Evolutionary conservation across 2,888 invertebrate genomes (phyloP), one percentile per base, ranked within the genome.

Genomic region (Lordiphosa fenestrarum): DNA sequence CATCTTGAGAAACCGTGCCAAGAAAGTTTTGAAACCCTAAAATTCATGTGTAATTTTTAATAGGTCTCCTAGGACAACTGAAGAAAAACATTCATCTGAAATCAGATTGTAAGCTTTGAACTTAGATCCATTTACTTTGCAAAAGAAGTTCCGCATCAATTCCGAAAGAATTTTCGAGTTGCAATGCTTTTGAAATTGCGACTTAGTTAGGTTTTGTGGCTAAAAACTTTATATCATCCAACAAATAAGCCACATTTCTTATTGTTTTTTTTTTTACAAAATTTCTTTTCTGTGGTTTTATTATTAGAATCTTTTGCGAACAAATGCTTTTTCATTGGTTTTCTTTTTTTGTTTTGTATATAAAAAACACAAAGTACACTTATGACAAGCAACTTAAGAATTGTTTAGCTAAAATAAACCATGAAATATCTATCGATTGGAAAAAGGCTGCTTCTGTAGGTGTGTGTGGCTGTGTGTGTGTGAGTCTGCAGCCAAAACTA

Each of bases 241-340:
- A 10, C 6, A 49, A 49, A 30, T 19, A 12, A 21, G 4, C 5
- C 3, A 13, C 1, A 9, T 2, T 42, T 48, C 23, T 19, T 49
- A n/a, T n/a, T n/a, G n/a, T 40, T 53, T 6, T 25, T 25, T 15
- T 37, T 37, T 52, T 69, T 71, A 60, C 78, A 78, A 59, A 75
- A 77, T 81, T 67, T 53, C 40, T 46, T 51, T 60, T 44, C 10
- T 40, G 58, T 68, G 36, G 46, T 37, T 62, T 78, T 77, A 78
- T 57, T 77, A 6, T 71, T 59, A 44, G 42, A 73, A 65, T 66
- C 37, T 58, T 60, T 54, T 60, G 44, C 58, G 50, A 55, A 55
- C 54, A 61, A 55, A 61, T 61, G 62, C 62, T 25, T 9, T 30
- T 30, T 25, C 6, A 25, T 25, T 6, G 6, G 6, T 6, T 7